Evolutionary conservation across 2,113 vertebrate species (phyloP).

Genomic region (Pelodiscus sinensis): DNA sequence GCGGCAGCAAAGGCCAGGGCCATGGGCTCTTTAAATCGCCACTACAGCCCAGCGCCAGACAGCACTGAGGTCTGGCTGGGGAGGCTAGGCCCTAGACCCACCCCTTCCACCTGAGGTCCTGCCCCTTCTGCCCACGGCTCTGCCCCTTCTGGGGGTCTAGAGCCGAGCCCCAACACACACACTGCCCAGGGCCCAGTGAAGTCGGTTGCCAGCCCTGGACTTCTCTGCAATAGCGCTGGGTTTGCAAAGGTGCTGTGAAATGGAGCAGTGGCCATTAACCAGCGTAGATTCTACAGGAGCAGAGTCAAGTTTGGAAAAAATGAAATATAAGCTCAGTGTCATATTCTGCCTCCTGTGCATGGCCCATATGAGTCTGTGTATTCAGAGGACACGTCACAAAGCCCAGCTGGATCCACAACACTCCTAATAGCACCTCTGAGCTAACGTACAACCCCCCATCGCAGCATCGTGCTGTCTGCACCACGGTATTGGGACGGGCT

Average conservation of each 20-base stretch:
- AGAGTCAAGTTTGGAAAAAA: rapidly evolving
- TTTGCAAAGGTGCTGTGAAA: neutral
- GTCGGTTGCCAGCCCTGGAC: too few species aligned
- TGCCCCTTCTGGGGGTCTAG: too few species aligned
- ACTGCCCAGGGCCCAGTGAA: too few species aligned
- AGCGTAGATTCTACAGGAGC: rapidly evolving
- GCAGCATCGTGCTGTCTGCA: neutral
- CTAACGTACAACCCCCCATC: neutral
- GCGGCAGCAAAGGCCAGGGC: too few species aligned
- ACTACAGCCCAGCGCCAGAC: too few species aligned
- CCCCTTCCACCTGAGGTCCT: too few species aligned
- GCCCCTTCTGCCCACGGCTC: too few species aligned
- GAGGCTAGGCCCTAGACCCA: too few species aligned
- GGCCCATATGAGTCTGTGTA: rapidly evolving
- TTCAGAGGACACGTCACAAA: neutral
- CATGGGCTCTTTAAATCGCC: too few species aligned
- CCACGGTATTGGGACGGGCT: neutral
- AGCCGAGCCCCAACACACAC: too few species aligned
- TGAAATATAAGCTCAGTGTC: rapidly evolving
- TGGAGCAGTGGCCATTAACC: neutral
- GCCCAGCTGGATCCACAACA: rapidly evolving
- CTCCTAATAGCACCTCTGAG: neutral
- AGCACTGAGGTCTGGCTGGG: too few species aligned
- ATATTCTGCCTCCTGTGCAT: rapidly evolving
- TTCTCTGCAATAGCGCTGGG: neutral